Percentiles rank a stretch among this genome's conserved stretches.
These are phyloP conservation scores for Periophthalmodon schlosseri DNA, from an alignment of 2,113 vertebrate species.

Conservation along the genomic window DNA sequence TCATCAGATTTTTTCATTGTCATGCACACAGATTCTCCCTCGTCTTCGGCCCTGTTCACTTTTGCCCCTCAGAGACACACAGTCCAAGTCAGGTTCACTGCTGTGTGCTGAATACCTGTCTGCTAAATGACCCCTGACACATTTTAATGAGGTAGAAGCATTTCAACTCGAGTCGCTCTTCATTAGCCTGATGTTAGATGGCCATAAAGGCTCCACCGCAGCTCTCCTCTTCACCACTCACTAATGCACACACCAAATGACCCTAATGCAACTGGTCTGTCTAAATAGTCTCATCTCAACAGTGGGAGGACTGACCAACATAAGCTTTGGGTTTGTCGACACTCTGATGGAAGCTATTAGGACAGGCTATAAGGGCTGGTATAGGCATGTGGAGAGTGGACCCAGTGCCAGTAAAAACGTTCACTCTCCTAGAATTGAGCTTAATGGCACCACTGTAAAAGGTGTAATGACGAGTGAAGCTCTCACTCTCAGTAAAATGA, in stretches of 20 bases:
- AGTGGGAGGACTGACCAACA: constrained; percentile 25
- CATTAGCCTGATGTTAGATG: constrained; percentile 43
- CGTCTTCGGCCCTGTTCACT: constrained; percentile 13
- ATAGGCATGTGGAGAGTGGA: constrained; percentile 1
- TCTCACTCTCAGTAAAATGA: constrained; percentile 15
- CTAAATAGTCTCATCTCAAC: constrained; percentile 38
- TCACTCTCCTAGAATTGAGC: constrained; percentile 29
- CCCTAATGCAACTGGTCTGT: constrained; percentile 9
- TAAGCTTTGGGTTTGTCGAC: constrained; percentile 22
- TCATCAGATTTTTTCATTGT: too few relatives aligned
- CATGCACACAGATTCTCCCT: background rate
- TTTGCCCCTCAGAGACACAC: constrained; percentile 14
- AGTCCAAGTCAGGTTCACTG: constrained; percentile 22
- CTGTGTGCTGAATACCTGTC: constrained; percentile 29
- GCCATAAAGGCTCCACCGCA: constrained; percentile 21
- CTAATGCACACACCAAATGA: constrained; percentile 7
- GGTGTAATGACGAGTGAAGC: constrained; percentile 17
- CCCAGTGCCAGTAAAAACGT: constrained; percentile 22
- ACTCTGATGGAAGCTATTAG: constrained; percentile 26
- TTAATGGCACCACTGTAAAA: constrained; percentile 42
- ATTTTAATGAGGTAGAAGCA: constrained; percentile 49
- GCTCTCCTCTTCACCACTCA: constrained; percentile 27
- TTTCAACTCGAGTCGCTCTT: constrained; percentile 44
- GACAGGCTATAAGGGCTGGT: background rate
- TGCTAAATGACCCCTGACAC: constrained; percentile 31